Percentiles rank a stretch among this genome's conserved stretches.
Conservation (phyloP, 2,113 vertebrate species). For the Gracilinanus agilis region DNA sequence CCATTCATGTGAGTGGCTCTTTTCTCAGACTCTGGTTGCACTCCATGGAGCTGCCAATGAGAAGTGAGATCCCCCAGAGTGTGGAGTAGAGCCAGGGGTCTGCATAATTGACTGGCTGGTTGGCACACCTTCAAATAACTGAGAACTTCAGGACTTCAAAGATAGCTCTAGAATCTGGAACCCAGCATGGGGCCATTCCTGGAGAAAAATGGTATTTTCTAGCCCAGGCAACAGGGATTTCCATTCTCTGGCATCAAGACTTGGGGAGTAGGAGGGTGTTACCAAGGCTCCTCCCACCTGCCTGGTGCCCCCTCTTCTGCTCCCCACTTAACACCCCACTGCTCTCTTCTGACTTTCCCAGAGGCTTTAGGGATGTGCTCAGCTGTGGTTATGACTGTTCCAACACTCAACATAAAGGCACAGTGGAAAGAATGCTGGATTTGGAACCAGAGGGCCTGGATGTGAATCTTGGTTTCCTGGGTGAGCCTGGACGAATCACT, state of each 20-base stretch:
- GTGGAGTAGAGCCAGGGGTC: neutral
- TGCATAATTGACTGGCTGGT: neutral
- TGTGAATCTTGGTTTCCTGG: neutral
- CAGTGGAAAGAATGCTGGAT: neutral
- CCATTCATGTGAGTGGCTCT: too few species aligned
- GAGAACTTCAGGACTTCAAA: neutral
- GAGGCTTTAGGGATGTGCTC: neutral
- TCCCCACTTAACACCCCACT: neutral
- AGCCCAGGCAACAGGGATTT: neutral
- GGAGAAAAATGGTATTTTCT: neutral
- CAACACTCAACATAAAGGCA: neutral
- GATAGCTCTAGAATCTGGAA: neutral
- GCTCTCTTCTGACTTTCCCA: neutral
- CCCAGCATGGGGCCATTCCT: too few species aligned
- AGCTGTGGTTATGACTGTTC: neutral
- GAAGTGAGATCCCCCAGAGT: neutral
- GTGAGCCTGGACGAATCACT: neutral
- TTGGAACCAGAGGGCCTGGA: neutral
- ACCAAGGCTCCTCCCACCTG: too few species aligned
- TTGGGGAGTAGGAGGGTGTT: neutral
- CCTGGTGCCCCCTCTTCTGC: neutral
- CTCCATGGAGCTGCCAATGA: neutral
- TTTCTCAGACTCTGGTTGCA: neutral
- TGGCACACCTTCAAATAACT: neutral
- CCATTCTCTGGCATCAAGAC: neutral